Percentiles rank a stretch among this genome's conserved stretches.
phyloP scores from a whole-genome alignment of 2,797 vertebrate genomes.

The Myoxocephalus aenaeus region DNA sequence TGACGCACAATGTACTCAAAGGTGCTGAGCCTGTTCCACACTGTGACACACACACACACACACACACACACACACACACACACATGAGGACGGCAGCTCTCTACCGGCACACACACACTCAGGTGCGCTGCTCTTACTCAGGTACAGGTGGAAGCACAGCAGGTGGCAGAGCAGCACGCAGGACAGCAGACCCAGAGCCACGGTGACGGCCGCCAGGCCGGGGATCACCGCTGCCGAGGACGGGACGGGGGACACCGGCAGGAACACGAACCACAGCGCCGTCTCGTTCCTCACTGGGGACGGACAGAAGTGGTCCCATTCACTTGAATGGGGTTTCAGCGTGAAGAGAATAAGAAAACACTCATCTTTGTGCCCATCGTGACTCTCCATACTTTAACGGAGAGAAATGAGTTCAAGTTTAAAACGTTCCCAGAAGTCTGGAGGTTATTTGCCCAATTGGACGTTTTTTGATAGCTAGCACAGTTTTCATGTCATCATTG shows the following conservation, averaged over 20 bases:
- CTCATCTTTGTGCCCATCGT: no score
- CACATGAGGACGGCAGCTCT: background rate
- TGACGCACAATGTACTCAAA: slow-evolving; percentile 96
- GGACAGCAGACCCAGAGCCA: slow-evolving; percentile 88
- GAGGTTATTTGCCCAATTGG: no score
- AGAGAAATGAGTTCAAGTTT: no score
- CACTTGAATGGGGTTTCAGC: no score
- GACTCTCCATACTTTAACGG: no score
- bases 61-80: background rate
- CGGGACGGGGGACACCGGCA: slow-evolving; percentile 81
- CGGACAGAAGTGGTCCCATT: no score
- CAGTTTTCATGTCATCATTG: no score
- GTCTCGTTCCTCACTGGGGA: slow-evolving; percentile 87
- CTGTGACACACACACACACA: slow-evolving; percentile 31
- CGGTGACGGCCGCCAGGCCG: slow-evolving; percentile 86
- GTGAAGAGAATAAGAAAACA: no score
- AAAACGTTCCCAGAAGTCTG: no score
- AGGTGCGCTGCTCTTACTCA: slow-evolving; percentile 83
- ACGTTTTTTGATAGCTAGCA: no score
- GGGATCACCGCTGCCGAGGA: slow-evolving; percentile 80
- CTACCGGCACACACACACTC: background rate
- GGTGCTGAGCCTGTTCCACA: slow-evolving; percentile 91
- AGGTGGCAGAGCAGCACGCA: slow-evolving; percentile 90
- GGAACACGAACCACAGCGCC: slow-evolving; percentile 91
- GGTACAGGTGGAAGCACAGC: slow-evolving; percentile 95